These are phyloP conservation scores for Ochlodes sylvanus DNA, from an alignment of 2,888 invertebrate species.

Conservation along the genomic window DNA sequence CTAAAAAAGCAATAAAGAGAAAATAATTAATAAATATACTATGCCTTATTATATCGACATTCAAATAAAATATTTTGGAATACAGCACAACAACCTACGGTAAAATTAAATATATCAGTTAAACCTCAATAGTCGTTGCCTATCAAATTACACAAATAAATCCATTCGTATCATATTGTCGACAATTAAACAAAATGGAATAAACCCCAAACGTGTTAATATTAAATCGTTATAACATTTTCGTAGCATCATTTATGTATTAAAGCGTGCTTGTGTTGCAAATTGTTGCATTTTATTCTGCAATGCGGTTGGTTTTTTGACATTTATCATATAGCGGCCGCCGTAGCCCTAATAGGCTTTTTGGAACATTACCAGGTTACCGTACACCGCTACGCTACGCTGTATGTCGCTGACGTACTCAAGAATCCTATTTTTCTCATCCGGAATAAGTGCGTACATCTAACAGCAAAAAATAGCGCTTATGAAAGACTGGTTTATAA, in stretches of 20 bases:
- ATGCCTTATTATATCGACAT: too few species aligned
- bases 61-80: too few species aligned
- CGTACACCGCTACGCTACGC: constrained; percentile 2
- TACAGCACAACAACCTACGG: too few species aligned
- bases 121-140: background rate
- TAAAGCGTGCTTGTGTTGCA: constrained; percentile 44
- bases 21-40: too few species aligned
- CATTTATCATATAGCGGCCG: constrained; percentile 73
- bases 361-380: constrained; percentile 78
- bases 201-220: constrained; percentile 28
- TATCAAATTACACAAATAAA: constrained; percentile 13
- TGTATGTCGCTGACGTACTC: background rate
- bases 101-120: background rate
- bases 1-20: too few species aligned
- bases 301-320: constrained; percentile 77
- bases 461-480: too few species aligned
- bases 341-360: constrained; percentile 70
- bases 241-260: constrained; percentile 50
- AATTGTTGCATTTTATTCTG: constrained; percentile 61
- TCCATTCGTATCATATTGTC: constrained; percentile 11
- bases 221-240: constrained; percentile 23
- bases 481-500: too few species aligned
- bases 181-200: constrained; percentile 25
- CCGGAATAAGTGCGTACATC: too few species aligned
- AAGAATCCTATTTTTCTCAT: background rate